Evolutionary conservation across 2,113 vertebrate species (phyloP), one percentile per base, ranked within the genome.

Genomic region (Sterna hirundo): DNA sequence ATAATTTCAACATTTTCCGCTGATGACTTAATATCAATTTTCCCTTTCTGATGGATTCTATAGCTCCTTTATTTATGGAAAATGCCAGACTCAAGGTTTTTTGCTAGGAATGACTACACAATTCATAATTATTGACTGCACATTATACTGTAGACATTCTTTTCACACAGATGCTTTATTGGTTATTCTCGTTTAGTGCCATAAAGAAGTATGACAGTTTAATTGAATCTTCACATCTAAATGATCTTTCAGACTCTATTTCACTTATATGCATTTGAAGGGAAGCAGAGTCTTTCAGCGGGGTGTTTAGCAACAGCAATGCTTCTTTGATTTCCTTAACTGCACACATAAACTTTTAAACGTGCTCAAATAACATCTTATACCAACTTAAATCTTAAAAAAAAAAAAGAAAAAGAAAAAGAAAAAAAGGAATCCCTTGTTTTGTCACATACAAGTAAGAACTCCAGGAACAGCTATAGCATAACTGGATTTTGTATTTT

Each of bases 201-300:
- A 62, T 77, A 58, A 77, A 95, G 90, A 90, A 83, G 23, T 57
- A 76, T 51, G 65, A 84, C 21, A 72, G 10, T 19, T 62, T 83
- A 88, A 86, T 92, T 80, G 36, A 94, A 85, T 92, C 70, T 85
- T 91, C 70, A 44, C 27, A 64, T 90, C 51, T 88, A 83, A 95
- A 91, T 86, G 66, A 40, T 90, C 74, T 90, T 96, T 96, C 92
- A 88, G 60, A 74, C 51, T 7, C 32, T 83, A 83, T 90, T 96
- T 83, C 23, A 74, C 18, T 85, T 54, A n/a, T 2, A 72, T 22
- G 9, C 6, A 15, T 81, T 55, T 95, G 88, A 94, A 76, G 47
- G 21, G 90, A 90, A 91, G 15, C 71, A 95, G 49, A 34, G 4
- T 72, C 22, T 85, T 93, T 68, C 46, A 66, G 14, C 38, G n/a